These are phyloP conservation scores for Theretra japonica DNA, from an alignment of 2,888 invertebrate species.

Conservation along the genomic window DNA sequence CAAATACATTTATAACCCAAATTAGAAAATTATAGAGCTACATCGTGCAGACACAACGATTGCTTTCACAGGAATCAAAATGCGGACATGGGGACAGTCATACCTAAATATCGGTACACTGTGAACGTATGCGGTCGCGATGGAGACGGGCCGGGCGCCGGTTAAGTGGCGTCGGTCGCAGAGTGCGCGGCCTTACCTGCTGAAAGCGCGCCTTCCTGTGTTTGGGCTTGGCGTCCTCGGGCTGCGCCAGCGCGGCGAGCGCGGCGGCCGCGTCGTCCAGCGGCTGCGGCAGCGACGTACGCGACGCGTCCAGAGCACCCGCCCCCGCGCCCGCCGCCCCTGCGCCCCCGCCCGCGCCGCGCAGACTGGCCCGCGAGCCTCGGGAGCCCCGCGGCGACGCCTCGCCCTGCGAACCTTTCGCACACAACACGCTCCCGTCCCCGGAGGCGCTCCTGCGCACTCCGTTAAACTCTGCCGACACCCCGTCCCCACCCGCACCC, in stretches of 20 bases:
- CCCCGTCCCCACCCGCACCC: conserved; percentile 62
- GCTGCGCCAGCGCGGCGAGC: conserved; percentile 47
- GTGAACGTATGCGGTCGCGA: neutral
- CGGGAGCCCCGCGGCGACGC: conserved; percentile 78
- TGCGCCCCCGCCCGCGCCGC: conserved; percentile 53
- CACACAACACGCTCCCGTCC: conserved; percentile 88
- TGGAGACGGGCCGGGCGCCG: conserved; percentile 16
- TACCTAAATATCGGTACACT: conserved; percentile 1
- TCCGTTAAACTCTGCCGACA: conserved; percentile 77
- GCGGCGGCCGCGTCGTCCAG: conserved; percentile 57
- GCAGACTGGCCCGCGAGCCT: conserved; percentile 76
- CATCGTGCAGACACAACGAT: conserved; percentile 48
- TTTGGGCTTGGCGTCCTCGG: conserved; percentile 86
- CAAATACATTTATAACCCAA: conserved; percentile 36
- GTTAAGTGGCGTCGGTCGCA: conserved; percentile 23
- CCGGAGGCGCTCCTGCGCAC: conserved; percentile 93
- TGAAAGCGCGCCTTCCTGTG: conserved; percentile 94
- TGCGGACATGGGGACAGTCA: conserved; percentile 33
- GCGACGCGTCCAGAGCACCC: conserved; percentile 69
- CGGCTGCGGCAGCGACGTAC: conserved; percentile 75
- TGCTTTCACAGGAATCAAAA: conserved; percentile 28
- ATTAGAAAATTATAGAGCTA: conserved; percentile 39
- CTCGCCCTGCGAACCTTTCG: conserved; percentile 83
- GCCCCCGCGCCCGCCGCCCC: conserved; percentile 62
- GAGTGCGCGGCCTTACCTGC: conserved; percentile 83